Percentiles rank a stretch among this genome's conserved stretches.
phyloP scores from a whole-genome alignment of 2,797 vertebrate genomes.

The Phalanger gymnotis region DNA sequence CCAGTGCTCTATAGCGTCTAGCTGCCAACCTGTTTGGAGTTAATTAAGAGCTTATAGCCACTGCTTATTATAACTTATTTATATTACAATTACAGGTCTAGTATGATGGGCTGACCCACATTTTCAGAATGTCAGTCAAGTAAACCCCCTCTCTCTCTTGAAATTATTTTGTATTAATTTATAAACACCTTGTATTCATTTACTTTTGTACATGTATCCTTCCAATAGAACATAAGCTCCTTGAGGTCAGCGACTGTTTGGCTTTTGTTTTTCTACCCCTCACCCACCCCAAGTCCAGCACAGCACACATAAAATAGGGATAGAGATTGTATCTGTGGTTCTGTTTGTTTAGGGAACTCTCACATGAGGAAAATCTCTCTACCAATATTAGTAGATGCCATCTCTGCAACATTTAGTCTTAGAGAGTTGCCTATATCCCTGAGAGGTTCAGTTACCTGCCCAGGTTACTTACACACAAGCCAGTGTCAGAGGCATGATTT shows the following conservation, averaged over 20 bases:
- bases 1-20: background rate
- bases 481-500: background rate
- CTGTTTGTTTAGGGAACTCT: background rate
- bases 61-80: background rate
- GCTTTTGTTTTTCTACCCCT: background rate
- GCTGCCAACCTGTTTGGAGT: slow-evolving; percentile 13
- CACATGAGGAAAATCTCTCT: background rate
- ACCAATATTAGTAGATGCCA: background rate
- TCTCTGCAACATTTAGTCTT: background rate
- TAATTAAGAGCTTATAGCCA: slow-evolving; percentile 3
- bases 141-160: background rate
- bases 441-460: background rate
- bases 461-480: background rate
- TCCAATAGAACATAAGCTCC: background rate
- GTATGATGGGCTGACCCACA: slow-evolving; percentile 49
- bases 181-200: background rate
- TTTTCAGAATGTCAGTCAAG: slow-evolving; percentile 67
- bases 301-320: background rate
- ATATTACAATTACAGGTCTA: background rate
- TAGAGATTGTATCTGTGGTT: background rate
- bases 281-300: background rate
- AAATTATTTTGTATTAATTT: background rate
- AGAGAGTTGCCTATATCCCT: background rate
- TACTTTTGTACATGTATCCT: background rate
- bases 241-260: background rate